A percentile compares a stretch with the other conserved stretches of the same genome.
These are phyloP conservation scores for Orussus abietinus DNA, from an alignment of 1,140 invertebrate species.

Conservation along the genomic window DNA sequence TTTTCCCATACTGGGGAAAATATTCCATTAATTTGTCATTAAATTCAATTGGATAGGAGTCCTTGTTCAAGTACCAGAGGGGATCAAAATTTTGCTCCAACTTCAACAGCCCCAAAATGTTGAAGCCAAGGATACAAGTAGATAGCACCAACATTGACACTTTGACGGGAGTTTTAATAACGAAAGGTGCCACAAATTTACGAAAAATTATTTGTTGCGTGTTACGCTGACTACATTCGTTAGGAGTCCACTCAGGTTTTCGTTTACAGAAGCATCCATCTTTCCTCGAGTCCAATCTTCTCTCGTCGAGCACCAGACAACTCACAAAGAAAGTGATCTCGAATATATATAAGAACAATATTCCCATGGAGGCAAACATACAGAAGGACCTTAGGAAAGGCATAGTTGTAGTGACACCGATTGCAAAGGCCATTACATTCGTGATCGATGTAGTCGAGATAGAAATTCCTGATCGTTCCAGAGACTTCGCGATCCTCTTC, in stretches of 20 bases:
- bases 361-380: slow-evolving; percentile 52
- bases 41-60: slow-evolving; percentile 48
- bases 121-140: slow-evolving; percentile 26
- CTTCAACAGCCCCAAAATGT: slow-evolving; percentile 49
- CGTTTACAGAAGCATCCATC: slow-evolving; percentile 53
- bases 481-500: slow-evolving; percentile 46
- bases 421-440: slow-evolving; percentile 63
- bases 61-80: slow-evolving; percentile 56
- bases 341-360: slow-evolving; percentile 54
- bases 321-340: slow-evolving; percentile 59
- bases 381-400: slow-evolving; percentile 55
- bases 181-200: slow-evolving; percentile 49
- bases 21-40: slow-evolving; percentile 47
- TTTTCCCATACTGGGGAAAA: slow-evolving; percentile 53
- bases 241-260: slow-evolving; percentile 48
- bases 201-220: slow-evolving; percentile 50
- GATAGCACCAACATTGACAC: slow-evolving; percentile 48
- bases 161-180: slow-evolving; percentile 51
- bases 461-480: slow-evolving; percentile 61
- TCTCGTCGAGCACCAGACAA: slow-evolving; percentile 56
- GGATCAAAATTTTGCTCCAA: slow-evolving; percentile 59
- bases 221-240: slow-evolving; percentile 51
- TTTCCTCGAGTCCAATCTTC: slow-evolving; percentile 42
- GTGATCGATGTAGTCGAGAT: slow-evolving; percentile 69
- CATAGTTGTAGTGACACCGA: slow-evolving; percentile 59